These are phyloP conservation scores for Macrophya alboannulata DNA, from an alignment of 2,888 invertebrate species.

Conservation along the genomic window DNA sequence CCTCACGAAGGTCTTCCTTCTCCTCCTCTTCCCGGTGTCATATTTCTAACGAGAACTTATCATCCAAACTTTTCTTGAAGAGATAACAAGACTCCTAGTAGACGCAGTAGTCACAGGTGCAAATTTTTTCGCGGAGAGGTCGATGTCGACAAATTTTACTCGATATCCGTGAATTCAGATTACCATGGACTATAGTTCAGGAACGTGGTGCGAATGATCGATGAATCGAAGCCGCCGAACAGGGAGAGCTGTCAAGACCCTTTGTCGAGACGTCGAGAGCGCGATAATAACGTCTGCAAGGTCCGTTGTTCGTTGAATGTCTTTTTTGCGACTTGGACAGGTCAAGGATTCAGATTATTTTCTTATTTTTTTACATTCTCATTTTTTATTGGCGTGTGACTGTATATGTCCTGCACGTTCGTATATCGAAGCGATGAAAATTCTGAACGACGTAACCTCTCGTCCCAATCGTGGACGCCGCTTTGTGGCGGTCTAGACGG, in stretches of 20 bases:
- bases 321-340: conserved; percentile 28
- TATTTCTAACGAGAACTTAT: conserved; percentile 23
- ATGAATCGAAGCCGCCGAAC: background rate
- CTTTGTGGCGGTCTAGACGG: background rate
- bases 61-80: background rate
- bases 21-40: conserved; percentile 5
- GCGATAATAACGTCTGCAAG: conserved; percentile 19
- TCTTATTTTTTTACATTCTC: background rate
- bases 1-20: too few relatives aligned
- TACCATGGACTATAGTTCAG: background rate
- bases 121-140: background rate
- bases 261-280: conserved; percentile 22
- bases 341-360: conserved; percentile 19
- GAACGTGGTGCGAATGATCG: conserved; percentile 12
- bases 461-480: background rate
- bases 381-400: background rate
- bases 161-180: background rate
- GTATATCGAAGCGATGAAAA: background rate
- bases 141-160: background rate
- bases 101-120: background rate
- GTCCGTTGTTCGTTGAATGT: conserved; percentile 17
- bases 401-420: background rate
- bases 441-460: background rate
- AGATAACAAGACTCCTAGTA: background rate
- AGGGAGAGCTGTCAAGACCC: background rate